Evolutionary conservation across 2,888 invertebrate species (phyloP).

Genomic region (Tethea ocularis): DNA sequence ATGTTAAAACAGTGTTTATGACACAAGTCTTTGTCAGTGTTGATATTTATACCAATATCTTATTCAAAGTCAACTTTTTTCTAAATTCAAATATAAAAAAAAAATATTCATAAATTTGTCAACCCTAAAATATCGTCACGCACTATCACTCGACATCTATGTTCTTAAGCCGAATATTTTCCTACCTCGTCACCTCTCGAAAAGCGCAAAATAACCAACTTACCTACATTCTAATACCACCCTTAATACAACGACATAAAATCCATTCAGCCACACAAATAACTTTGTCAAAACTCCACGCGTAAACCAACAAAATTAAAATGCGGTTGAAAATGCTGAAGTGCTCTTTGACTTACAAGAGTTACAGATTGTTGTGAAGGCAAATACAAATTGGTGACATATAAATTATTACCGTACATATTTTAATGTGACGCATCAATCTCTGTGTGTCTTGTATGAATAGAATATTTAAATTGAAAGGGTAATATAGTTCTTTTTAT

Average conservation of each 20-base stretch:
- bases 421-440: slow-evolving; percentile 70
- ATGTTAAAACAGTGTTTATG: background rate
- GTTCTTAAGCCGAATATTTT: slow-evolving; percentile 76
- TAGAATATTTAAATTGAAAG: slow-evolving; percentile 67
- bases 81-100: background rate
- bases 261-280: slow-evolving; percentile 13
- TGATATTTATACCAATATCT: no score
- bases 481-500: slow-evolving; percentile 56
- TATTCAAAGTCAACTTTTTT: background rate
- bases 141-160: slow-evolving; percentile 75
- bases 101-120: slow-evolving; percentile 22
- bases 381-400: slow-evolving; percentile 26
- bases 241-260: slow-evolving; percentile 19
- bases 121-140: slow-evolving; percentile 67
- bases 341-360: slow-evolving; percentile 24
- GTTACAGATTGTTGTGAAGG: slow-evolving; percentile 16
- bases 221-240: background rate
- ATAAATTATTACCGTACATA: slow-evolving; percentile 61
- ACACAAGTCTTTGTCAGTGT: no score
- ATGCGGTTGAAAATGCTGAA: slow-evolving; percentile 21
- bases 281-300: slow-evolving; percentile 26
- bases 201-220: slow-evolving; percentile 20
- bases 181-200: slow-evolving; percentile 76
- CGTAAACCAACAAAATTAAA: slow-evolving; percentile 30
- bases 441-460: slow-evolving; percentile 58